Percentiles rank a stretch among this genome's conserved stretches.
phyloP scores from a whole-genome alignment of 2,888 invertebrate species.

The Helobdella robusta region DNA sequence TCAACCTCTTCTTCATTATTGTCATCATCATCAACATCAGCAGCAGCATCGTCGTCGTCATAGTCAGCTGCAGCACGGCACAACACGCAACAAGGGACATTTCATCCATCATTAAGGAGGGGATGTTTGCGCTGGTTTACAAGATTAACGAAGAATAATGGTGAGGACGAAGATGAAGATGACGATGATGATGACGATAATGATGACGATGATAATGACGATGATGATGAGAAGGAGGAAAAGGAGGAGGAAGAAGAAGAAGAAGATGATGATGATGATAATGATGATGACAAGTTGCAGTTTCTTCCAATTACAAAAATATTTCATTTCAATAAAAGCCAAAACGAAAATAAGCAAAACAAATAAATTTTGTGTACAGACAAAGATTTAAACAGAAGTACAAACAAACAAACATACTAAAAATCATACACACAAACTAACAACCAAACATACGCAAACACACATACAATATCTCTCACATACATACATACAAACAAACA shows the following conservation, averaged over 20 bases:
- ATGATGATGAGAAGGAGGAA: background rate
- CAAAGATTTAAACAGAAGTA: too few relatives aligned
- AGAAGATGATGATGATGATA: constrained; percentile 8
- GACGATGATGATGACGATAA: constrained; percentile 18
- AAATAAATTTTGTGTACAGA: too few relatives aligned
- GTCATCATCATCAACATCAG: background rate
- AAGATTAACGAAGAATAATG: background rate
- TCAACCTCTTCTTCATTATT: background rate
- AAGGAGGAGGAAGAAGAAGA: constrained; percentile 13
- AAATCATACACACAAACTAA: too few relatives aligned
- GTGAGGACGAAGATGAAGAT: constrained; percentile 18
- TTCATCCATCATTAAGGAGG: background rate
- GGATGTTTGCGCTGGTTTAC: background rate
- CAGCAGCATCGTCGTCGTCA: background rate
- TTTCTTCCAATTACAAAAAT: too few relatives aligned
- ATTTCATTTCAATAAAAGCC: too few relatives aligned
- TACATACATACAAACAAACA: too few relatives aligned
- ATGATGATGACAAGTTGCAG: constrained; percentile 5
- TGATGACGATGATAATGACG: constrained; percentile 29
- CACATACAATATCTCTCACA: too few relatives aligned
- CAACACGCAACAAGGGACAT: background rate
- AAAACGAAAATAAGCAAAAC: too few relatives aligned
- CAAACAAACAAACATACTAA: too few relatives aligned
- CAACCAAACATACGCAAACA: too few relatives aligned
- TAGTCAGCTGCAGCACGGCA: too few relatives aligned